A percentile compares a stretch with the other conserved stretches of the same genome.
Conservation (phyloP, 2,888 invertebrate genomes). For the Phorcus lineatus region DNA sequence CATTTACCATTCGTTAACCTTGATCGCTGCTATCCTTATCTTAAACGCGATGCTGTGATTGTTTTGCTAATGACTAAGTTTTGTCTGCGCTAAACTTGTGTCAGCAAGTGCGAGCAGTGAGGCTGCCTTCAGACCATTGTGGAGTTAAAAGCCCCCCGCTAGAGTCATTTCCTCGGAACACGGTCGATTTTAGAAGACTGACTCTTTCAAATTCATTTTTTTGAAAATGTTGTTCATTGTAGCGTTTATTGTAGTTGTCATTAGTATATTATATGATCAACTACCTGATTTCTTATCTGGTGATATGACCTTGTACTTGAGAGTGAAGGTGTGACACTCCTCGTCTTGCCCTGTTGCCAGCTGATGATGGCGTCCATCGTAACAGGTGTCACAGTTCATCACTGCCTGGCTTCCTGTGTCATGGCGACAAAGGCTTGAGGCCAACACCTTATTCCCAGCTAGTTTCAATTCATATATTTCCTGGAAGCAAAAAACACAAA, state of each 20-base stretch:
- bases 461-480: constrained; percentile 94
- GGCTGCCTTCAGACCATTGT: no score
- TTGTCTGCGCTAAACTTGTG: no score
- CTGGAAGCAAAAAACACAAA: constrained; percentile 78
- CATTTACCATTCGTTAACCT: no score
- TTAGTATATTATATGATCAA: not conserved
- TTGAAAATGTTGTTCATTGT: no score
- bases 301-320: constrained; percentile 70
- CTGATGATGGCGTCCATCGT: constrained; percentile 83
- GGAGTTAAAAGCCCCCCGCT: no score
- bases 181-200: no score
- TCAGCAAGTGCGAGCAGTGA: no score
- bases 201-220: no score
- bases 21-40: no score
- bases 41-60: no score
- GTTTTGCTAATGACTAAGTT: no score
- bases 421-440: constrained; percentile 90
- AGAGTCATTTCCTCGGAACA: no score
- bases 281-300: constrained; percentile 49
- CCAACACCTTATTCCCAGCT: constrained; percentile 85
- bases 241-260: not conserved
- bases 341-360: constrained; percentile 94
- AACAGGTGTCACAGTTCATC: constrained; percentile 90
- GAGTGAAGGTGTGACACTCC: constrained; percentile 77
- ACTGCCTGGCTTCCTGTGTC: constrained; percentile 86